Conservation (phyloP, 2,113 vertebrate genomes). For the Columba janthina region DNA sequence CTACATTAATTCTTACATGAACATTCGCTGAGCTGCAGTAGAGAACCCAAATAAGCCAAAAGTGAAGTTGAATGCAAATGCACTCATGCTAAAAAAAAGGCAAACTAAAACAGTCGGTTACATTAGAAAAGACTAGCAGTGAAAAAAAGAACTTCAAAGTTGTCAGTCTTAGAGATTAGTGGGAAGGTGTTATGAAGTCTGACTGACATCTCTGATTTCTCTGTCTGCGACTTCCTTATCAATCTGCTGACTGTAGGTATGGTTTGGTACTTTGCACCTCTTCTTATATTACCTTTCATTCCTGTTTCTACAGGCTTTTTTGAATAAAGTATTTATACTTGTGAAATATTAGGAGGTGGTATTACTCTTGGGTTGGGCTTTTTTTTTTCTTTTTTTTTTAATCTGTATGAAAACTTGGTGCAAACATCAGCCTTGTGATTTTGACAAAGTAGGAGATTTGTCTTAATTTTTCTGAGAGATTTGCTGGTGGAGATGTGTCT, state of each 20-base stretch:
- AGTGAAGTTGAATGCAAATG: background rate
- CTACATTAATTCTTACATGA: background rate
- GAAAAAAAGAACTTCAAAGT: background rate
- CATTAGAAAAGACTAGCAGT: background rate
- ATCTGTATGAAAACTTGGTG: background rate
- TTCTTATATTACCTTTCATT: background rate
- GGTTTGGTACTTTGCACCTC: background rate
- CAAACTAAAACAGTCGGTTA: background rate
- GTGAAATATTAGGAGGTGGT: background rate
- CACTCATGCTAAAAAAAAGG: background rate
- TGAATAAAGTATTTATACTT: background rate
- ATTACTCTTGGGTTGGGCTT: background rate
- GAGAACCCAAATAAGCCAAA: background rate
- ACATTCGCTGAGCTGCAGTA: background rate
- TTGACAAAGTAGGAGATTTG: background rate
- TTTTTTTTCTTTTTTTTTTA: background rate
- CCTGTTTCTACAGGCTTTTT: conserved; percentile 7
- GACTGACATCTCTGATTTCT: background rate
- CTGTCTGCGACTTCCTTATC: background rate
- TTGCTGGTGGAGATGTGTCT: background rate
- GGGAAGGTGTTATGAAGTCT: background rate
- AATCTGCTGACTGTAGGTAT: background rate
- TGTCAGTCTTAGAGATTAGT: background rate
- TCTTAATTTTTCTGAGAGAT: background rate
- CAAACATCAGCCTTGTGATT: background rate